Base-by-base conservation (phyloP, 37 sponge, comb jelly and placozoan species). In the Halichondria panicea region DNA sequence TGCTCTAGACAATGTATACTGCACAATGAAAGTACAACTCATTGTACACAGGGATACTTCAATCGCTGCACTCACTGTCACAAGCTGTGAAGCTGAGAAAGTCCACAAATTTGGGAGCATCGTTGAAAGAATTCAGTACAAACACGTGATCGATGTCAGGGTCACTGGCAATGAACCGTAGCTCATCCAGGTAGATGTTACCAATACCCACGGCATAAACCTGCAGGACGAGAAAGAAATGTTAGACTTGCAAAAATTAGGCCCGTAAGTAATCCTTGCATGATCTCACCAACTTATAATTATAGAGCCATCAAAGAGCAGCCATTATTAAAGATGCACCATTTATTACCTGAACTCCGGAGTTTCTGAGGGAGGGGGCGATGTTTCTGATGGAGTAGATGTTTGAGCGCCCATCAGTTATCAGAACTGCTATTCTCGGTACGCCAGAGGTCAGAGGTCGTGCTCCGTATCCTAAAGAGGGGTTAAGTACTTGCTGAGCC, bases 391-490 rank as follows among this genome's bases (percentile, higher is more conserved):
- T 64, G 13, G 68, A 63, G 25, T 67, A 63, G 11, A 76, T 44
- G 64, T 96, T 96, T 24, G 96, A 92, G 0, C 70, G 79, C 1
- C 96, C 96, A 46, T 96, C 96, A 8, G 96, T 96, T 31, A 96
- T 63, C 70, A 96, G 73, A 6, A 96, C 84, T 4, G 71, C 93
- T 4, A 96, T 68, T 25, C 76, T 80, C 0, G 96, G 96, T 0
- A 96, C 63, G 1, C 96, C 96, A 3, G 66, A 50, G 9, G 82
- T 78, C 4, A 43, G 0, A 5, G 90, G 90, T 45, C 96, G 74
- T 9, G 87, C 96, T 34, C 96, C 96, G n/a, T 74, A 67, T 0
- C 13, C 39, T 0, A 48, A 30, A 9, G 46, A 0, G 12, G 77
- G 72, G 63, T 81, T 66, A 36, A 85, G 62, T 37, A 82, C 42